Evolutionary conservation across 1,140 invertebrate species (phyloP).

Genomic region (Thaumatotibia leucotreta): DNA sequence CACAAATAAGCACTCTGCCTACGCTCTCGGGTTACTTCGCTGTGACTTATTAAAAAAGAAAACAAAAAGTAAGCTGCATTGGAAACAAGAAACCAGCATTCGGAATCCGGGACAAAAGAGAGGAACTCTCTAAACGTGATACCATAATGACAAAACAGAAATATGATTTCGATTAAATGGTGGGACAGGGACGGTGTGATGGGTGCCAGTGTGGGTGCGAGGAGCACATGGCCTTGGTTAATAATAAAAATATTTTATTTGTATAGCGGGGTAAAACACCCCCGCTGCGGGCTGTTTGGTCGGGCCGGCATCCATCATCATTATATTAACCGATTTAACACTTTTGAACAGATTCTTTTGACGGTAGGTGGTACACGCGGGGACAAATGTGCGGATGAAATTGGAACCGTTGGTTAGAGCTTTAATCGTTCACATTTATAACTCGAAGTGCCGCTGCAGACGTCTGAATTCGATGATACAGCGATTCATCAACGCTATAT

Average conservation of each 20-base stretch:
- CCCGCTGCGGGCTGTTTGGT: conserved; percentile 73
- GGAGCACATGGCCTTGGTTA: conserved; percentile 54
- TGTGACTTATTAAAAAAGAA: conserved; percentile 55
- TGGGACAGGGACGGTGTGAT: conserved; percentile 44
- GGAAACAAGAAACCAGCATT: conserved; percentile 69
- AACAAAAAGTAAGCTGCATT: conserved; percentile 54
- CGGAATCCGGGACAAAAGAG: conserved; percentile 68
- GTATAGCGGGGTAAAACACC: conserved; percentile 75
- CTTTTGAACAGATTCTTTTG: conserved; percentile 72
- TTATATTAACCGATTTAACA: conserved; percentile 77
- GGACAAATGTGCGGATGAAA: conserved; percentile 44
- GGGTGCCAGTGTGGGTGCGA: conserved; percentile 34
- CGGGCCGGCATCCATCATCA: conserved; percentile 73
- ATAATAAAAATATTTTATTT: conserved; percentile 77
- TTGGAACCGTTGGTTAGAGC: background rate
- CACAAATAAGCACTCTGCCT: conserved; percentile 38
- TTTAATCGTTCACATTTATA: conserved; percentile 11
- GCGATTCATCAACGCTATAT: conserved; percentile 23
- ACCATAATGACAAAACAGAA: conserved; percentile 76
- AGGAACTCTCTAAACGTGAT: conserved; percentile 72
- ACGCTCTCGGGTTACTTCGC: conserved; percentile 53
- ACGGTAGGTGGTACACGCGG: conserved; percentile 55
- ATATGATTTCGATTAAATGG: conserved; percentile 75
- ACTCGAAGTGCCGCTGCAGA: conserved; percentile 1
- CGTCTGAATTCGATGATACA: conserved; percentile 17